These are phyloP conservation scores for Wasmannia auropunctata DNA, from an alignment of 1,140 invertebrate genomes.

Conservation along the genomic window DNA sequence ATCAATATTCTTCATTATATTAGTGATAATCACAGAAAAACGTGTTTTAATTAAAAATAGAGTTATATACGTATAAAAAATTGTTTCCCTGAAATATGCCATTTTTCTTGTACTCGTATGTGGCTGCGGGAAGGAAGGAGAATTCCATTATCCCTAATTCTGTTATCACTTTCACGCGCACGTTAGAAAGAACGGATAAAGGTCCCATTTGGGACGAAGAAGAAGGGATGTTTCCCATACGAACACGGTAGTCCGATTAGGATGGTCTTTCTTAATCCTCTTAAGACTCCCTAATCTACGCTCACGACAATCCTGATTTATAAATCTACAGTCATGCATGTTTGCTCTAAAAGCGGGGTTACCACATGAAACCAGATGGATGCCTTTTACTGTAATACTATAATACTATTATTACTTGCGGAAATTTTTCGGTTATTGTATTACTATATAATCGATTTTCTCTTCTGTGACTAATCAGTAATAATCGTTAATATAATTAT, in stretches of 20 bases:
- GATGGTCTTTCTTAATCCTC: conserved; percentile 71
- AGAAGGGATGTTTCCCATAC: not conserved
- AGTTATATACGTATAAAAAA: not conserved
- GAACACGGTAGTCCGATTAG: conserved; percentile 66
- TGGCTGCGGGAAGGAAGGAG: not conserved
- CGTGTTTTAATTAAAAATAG: not conserved
- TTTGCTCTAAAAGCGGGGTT: conserved; percentile 47
- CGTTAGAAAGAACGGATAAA: conserved; percentile 20
- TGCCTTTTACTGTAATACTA: not conserved
- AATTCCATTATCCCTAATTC: conserved; percentile 4
- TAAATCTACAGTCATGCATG: conserved; percentile 14
- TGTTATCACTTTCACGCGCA: conserved; percentile 26
- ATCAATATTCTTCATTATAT: not conserved
- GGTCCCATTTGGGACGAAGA: conserved; percentile 3
- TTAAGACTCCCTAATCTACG: conserved; percentile 70
- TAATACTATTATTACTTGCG: not conserved
- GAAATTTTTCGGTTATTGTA: conserved; percentile 31
- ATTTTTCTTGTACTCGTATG: not conserved
- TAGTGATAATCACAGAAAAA: not conserved
- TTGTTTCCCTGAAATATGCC: not conserved
- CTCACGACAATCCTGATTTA: conserved; percentile 65
- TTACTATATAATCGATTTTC: not conserved
- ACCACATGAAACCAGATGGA: not conserved
- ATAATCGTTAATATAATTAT: not conserved
- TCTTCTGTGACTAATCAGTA: not conserved